Percentiles rank a stretch among this genome's conserved stretches.
Conservation (phyloP, 1,140 invertebrate genomes). For the Paralvinella palmiformis region DNA sequence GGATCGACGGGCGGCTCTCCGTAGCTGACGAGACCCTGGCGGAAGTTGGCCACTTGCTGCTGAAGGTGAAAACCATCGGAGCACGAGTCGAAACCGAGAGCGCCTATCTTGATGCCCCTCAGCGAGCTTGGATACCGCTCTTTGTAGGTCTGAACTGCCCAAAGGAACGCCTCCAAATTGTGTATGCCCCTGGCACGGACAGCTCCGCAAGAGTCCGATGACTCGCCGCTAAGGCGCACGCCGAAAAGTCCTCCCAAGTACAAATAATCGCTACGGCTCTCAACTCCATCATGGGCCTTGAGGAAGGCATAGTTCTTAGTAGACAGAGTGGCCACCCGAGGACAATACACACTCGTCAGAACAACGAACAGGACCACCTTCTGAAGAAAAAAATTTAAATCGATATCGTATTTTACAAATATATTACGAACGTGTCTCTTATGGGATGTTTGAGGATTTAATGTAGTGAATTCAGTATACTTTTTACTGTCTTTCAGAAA, state of each 20-base stretch:
- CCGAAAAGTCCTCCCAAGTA: slow-evolving; percentile 34
- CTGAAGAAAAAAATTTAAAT: no score
- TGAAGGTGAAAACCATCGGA: slow-evolving; percentile 12
- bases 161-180: slow-evolving; percentile 31
- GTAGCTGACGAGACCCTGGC: not conserved
- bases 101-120: slow-evolving; percentile 10
- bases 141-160: slow-evolving; percentile 24
- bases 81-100: slow-evolving; percentile 26
- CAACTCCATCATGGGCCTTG: not conserved
- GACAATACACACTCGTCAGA: not conserved
- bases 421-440: no score
- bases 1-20: slow-evolving; percentile 5
- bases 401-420: no score
- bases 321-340: not conserved
- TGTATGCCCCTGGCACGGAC: slow-evolving; percentile 28
- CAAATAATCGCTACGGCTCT: not conserved
- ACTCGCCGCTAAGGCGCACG: slow-evolving; percentile 28
- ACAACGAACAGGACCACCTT: no score
- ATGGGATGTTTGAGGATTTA: no score
- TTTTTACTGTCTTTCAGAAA: no score
- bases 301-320: not conserved
- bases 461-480: no score
- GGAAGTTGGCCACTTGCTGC: slow-evolving; percentile 1
- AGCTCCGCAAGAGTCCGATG: slow-evolving; percentile 30
- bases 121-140: not conserved